Percentiles rank a stretch among this genome's conserved stretches.
These are phyloP conservation scores for Porites lutea DNA, from an alignment of 64 coral and sea anemone genomes.

Conservation along the genomic window DNA sequence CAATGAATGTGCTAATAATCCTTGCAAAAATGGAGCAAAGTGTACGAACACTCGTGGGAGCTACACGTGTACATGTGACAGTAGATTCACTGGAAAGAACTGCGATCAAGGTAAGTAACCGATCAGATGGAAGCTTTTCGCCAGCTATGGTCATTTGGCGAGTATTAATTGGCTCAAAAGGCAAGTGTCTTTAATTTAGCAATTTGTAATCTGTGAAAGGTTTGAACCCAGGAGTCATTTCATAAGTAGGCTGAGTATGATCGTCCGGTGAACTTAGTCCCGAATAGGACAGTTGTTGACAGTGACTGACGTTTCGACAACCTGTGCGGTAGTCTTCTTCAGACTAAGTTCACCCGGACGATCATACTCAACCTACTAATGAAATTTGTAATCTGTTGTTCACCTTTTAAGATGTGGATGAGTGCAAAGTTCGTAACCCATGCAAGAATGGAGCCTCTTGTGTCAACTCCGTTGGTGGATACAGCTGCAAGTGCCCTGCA, in stretches of 20 bases:
- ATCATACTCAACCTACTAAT: no score
- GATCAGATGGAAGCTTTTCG: no score
- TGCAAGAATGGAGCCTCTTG: slow-evolving; percentile 46
- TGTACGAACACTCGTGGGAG: slow-evolving; percentile 36
- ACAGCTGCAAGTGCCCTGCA: slow-evolving; percentile 25
- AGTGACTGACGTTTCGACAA: no score
- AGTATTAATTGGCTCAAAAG: background rate
- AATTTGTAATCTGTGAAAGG: no score
- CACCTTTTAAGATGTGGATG: background rate
- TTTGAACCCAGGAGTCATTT: no score
- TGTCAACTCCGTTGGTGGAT: slow-evolving; percentile 14
- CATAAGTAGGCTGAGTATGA: no score
- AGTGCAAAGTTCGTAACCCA: slow-evolving; percentile 1
- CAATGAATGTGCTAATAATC: slow-evolving; percentile 50
- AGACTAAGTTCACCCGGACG: no score
- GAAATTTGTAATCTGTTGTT: background rate
- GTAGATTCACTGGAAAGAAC: slow-evolving; percentile 46
- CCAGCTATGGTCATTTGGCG: no score
- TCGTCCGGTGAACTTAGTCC: no score
- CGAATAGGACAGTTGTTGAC: no score
- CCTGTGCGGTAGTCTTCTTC: no score
- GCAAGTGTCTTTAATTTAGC: no score
- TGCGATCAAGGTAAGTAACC: slow-evolving; percentile 25
- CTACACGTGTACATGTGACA: slow-evolving; percentile 36
- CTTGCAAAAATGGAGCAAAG: slow-evolving; percentile 51